These are phyloP conservation scores for Arnoldichthys spilopterus DNA, from an alignment of 2,797 vertebrate species.

Conservation along the genomic window DNA sequence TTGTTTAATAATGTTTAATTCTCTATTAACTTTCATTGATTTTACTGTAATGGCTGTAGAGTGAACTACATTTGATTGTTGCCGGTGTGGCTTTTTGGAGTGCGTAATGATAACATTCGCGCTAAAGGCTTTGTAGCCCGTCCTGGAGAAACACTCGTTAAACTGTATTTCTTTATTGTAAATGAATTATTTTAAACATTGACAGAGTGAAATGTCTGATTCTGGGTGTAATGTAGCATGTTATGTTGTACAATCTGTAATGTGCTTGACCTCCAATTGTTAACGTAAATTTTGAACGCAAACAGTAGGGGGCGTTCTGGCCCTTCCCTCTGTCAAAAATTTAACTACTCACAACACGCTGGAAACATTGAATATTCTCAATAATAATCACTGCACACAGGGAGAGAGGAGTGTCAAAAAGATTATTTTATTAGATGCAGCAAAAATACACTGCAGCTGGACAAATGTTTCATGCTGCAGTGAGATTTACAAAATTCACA, in stretches of 20 bases:
- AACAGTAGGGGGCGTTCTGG: background rate
- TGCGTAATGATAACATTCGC: too few relatives aligned
- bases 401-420: background rate
- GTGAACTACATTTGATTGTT: too few relatives aligned
- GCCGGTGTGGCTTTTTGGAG: too few relatives aligned
- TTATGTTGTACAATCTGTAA: background rate
- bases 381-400: background rate
- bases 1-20: too few relatives aligned
- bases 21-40: too few relatives aligned
- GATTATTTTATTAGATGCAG: background rate
- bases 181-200: too few relatives aligned
- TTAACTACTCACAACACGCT: background rate
- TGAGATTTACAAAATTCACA: slow-evolving; percentile 11
- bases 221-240: background rate
- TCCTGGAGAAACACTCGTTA: too few relatives aligned
- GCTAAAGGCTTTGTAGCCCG: too few relatives aligned
- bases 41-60: too few relatives aligned
- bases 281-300: background rate
- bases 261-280: background rate
- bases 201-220: background rate
- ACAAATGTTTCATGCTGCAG: too few relatives aligned
- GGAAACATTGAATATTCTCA: background rate
- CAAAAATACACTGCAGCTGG: background rate
- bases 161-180: too few relatives aligned
- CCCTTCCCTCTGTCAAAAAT: background rate